Base-by-base conservation (phyloP, 2,113 vertebrate genomes). In the Chloebia gouldiae region DNA sequence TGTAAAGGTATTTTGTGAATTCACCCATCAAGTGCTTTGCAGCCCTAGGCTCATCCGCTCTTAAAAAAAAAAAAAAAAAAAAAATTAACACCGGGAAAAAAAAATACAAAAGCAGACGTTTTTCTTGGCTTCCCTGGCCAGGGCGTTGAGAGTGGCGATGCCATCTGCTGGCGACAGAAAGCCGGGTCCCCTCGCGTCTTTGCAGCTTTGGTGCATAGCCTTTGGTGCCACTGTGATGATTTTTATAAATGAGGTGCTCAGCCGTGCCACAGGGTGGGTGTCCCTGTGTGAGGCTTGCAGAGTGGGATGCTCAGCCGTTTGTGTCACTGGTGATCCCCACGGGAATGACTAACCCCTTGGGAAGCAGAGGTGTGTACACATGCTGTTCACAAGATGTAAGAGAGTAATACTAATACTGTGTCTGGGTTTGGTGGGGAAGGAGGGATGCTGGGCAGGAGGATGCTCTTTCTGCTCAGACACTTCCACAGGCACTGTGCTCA, bases 91-190 rank as follows among this genome's bases (percentile, higher is more conserved):
- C n/a, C n/a, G n/a, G n/a, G n/a, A 33, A 33, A 42, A 64, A 35
- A 19, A 24, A 4, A 11, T 4, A 22, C 9, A 2, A 33, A 11
- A 22, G 4, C 11, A 11, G 53, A 1, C 8, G 11, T 27, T 76
- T 64, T 33, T 15, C 35, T 30, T 24, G 14, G 3, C 57, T 77
- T 79, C 31, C 21, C 11, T 21, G 50, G 20, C 4, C 59, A 17
- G 71, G 57, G 35, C 39, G 9, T 19, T 37, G 84, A 18, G 44
- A 47, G 81, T 63, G 86, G 78, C 65, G 31, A 69, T 94, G 96
- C 95, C 95, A 96, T 88, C 96, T 97, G 93, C 95, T 96, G 97
- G 95, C 19, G 47, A 49, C 42, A 86, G 39, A 42, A 33, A 81
- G 21, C 20, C 66, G 3, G 8, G 24, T 82, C n/a, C n/a, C 51